These are phyloP conservation scores for Chymomyza costata DNA, from an alignment of 1,140 invertebrate genomes.

Conservation along the genomic window DNA sequence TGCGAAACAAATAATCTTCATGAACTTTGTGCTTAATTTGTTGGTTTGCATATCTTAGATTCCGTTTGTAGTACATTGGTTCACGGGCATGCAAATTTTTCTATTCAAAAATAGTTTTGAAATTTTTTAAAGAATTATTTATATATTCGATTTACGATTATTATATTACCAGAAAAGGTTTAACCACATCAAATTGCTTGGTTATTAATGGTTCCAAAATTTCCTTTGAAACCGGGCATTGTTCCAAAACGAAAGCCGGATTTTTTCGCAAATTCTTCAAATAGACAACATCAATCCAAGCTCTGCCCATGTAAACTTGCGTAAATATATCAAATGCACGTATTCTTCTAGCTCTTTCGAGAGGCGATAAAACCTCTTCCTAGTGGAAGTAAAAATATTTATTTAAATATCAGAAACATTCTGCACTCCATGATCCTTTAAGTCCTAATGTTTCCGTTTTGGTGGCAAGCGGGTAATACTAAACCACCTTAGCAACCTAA, in stretches of 20 bases:
- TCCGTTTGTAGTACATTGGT: slow-evolving; percentile 42
- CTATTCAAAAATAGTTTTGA: slow-evolving; percentile 19
- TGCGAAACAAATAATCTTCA: slow-evolving; percentile 44
- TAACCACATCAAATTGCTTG: no score
- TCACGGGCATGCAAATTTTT: slow-evolving; percentile 69
- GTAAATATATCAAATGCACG: slow-evolving; percentile 53
- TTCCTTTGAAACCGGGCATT: slow-evolving; percentile 18
- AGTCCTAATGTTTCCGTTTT: no score
- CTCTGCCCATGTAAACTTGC: slow-evolving; percentile 48
- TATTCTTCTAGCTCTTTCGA: slow-evolving; percentile 46
- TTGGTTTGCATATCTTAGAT: slow-evolving; percentile 34
- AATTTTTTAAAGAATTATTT: background rate
- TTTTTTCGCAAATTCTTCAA: slow-evolving; percentile 38
- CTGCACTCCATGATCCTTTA: no score
- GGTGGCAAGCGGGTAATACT: no score
- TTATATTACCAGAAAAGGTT: no score
- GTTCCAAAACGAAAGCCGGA: slow-evolving; percentile 32
- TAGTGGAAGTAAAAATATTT: slow-evolving; percentile 5
- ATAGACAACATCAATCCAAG: slow-evolving; percentile 57
- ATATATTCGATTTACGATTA: background rate
- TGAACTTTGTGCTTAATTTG: slow-evolving; percentile 22
- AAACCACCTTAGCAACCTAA: no score
- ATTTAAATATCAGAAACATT: no score
- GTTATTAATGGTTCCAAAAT: no score
- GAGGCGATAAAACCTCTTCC: slow-evolving; percentile 41